Evolutionary conservation across 2,888 invertebrate species (phyloP), one percentile per base, ranked within the genome.

Genomic region (Lepidocyrtoides sp.): DNA sequence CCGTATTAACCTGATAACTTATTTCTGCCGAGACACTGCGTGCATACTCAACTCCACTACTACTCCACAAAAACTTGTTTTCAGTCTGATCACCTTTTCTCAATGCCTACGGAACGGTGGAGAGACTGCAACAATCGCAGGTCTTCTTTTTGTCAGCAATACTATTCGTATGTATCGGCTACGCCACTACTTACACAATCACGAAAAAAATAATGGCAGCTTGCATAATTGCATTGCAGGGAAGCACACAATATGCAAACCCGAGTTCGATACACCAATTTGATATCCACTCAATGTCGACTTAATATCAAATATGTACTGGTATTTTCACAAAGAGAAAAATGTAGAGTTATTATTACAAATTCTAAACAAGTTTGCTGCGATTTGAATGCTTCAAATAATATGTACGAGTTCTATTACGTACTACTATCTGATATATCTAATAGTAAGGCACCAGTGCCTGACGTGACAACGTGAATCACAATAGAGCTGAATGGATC

Each of bases 101-200:
- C 10, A 75, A 57, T 60, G 26, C 60, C 44, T 60, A 77, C 57
- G 85, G 44, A 85, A 86, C 57, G 17, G 32, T 5, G 54, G 26
- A 66, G 3, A 26, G 32, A 51, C 29, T 7, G n/a, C 51, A 87
- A n/a, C n/a, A n/a, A n/a, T n/a, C n/a, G n/a, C n/a, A n/a, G 66
- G 79, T 87, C 87, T 87, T 63, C 79, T 66, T 86, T 82, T 87
- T 63, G 44, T 29, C 63, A 63, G 77, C 41, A 48, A 41, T 57
- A 41, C n/a, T 41, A 36, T 69, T 3, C 10, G 41, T 17, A 69
- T 17, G 32, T 36, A 69, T 8, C 1, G 10, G 8, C 3, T 32
- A 1, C 69, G 66, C 12, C 66, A 41, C 69, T 14, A 10, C 41
- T n/a, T 41, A 17, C 69, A 60, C 26, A 23, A 60, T 32, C 66